These are phyloP conservation scores for Blennius ocellaris DNA, from an alignment of 2,113 vertebrate species.

Conservation along the genomic window DNA sequence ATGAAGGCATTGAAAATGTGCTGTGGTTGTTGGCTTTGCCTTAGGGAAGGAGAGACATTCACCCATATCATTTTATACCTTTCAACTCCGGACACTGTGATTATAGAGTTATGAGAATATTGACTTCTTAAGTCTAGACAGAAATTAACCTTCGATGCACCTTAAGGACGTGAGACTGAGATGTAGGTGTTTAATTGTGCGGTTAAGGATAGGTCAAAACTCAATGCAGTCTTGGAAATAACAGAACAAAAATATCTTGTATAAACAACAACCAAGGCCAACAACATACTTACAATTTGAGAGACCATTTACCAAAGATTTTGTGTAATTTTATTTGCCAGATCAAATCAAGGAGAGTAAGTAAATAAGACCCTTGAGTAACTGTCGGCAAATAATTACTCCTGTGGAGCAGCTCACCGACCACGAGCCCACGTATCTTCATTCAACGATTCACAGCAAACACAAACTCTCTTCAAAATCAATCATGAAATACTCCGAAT, in stretches of 20 bases:
- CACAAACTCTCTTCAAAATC: not conserved
- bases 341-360: slow-evolving; percentile 2
- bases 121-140: slow-evolving; percentile 50
- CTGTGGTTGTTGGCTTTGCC: slow-evolving; percentile 47
- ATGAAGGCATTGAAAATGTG: slow-evolving; percentile 34
- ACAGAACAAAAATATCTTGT: too few relatives aligned
- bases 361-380: slow-evolving; percentile 5
- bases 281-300: too few relatives aligned
- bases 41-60: slow-evolving; percentile 41
- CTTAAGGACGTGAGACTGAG: slow-evolving; percentile 2
- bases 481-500: not conserved
- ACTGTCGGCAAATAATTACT: not conserved
- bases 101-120: slow-evolving; percentile 56
- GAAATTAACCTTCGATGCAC: slow-evolving; percentile 35
- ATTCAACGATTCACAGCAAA: slow-evolving; percentile 1
- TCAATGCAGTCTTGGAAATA: not conserved
- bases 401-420: not conserved
- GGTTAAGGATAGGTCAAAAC: slow-evolving; percentile 5
- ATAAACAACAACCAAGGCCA: too few relatives aligned
- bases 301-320: not conserved
- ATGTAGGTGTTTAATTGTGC: slow-evolving; percentile 22
- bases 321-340: not conserved
- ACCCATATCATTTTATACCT: slow-evolving; percentile 55
- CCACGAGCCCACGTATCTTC: not conserved
- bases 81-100: slow-evolving; percentile 45